phyloP scores from a whole-genome alignment of 23 tunicate species.

The Trididemnum nubilum region DNA sequence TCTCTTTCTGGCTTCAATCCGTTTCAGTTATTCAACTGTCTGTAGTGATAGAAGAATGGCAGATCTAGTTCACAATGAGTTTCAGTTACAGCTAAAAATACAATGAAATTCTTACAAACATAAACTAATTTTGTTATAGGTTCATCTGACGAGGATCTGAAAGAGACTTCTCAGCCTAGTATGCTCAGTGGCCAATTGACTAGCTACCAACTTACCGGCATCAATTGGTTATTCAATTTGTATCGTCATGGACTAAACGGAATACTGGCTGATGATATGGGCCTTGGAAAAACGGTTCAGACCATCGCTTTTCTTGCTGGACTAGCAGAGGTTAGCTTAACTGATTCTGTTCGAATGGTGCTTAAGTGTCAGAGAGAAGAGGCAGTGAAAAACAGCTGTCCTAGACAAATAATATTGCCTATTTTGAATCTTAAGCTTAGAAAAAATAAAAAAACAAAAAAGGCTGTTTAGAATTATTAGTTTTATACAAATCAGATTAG shows the following conservation, averaged over 20 bases:
- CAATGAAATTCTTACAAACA: background rate
- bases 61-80: too few relatives aligned
- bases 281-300: slow-evolving; percentile 85
- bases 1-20: too few relatives aligned
- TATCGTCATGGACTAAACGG: slow-evolving; percentile 76
- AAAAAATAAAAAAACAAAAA: too few relatives aligned
- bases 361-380: background rate
- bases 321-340: slow-evolving; percentile 49
- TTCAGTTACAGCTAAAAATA: too few relatives aligned
- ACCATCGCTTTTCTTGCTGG: slow-evolving; percentile 78
- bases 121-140: background rate
- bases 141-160: background rate
- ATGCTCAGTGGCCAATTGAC: slow-evolving; percentile 53
- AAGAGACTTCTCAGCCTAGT: slow-evolving; percentile 45
- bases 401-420: too few relatives aligned
- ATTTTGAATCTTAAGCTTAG: too few relatives aligned
- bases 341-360: too few relatives aligned
- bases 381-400: too few relatives aligned
- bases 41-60: too few relatives aligned
- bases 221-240: slow-evolving; percentile 66
- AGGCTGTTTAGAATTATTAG: too few relatives aligned
- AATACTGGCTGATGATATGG: slow-evolving; percentile 91
- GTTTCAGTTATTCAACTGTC: too few relatives aligned
- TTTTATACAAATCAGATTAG: too few relatives aligned
- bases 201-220: slow-evolving; percentile 64